Evolutionary conservation across 2,797 vertebrate species (phyloP).

Genomic region (Labroides dimidiatus): DNA sequence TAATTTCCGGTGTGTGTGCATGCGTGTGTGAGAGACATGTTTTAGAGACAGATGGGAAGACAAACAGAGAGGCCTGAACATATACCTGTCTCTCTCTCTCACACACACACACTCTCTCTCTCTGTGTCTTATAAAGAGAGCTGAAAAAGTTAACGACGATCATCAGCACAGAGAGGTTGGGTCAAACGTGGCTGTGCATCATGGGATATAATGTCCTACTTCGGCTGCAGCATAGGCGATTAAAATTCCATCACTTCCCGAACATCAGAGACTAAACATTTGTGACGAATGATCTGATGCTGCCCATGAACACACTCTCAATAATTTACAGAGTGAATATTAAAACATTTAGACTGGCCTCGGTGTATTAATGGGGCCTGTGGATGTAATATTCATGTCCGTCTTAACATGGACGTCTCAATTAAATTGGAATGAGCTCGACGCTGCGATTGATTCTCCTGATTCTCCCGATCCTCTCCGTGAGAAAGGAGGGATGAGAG

Average conservation of each 20-base stretch:
- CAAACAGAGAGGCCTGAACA: constrained; percentile 32
- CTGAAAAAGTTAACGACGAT: constrained; percentile 22
- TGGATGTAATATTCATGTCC: constrained; percentile 79
- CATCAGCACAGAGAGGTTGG: constrained; percentile 13
- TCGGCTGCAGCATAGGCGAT: constrained; percentile 38
- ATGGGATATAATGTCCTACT: constrained; percentile 57
- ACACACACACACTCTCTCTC: background rate
- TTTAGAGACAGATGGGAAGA: constrained; percentile 30
- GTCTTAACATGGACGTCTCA: constrained; percentile 69
- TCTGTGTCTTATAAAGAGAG: constrained; percentile 23
- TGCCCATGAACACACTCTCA: constrained; percentile 68
- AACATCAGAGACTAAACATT: constrained; percentile 71
- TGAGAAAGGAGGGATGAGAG: constrained; percentile 31
- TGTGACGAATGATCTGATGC: constrained; percentile 58
- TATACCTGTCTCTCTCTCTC: constrained; percentile 18
- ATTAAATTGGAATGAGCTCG: constrained; percentile 68
- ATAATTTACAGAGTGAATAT: constrained; percentile 77
- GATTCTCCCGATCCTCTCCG: constrained; percentile 19
- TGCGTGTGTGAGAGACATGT: constrained; percentile 27
- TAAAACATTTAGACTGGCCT: constrained; percentile 74
- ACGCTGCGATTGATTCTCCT: constrained; percentile 42
- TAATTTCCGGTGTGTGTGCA: constrained; percentile 48
- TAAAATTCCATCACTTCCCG: constrained; percentile 62
- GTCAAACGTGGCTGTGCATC: constrained; percentile 49
- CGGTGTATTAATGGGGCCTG: constrained; percentile 66